A percentile compares a stretch with the other conserved stretches of the same genome.
phyloP scores from a whole-genome alignment of 1,140 invertebrate species.

The Trichoplusia ni region DNA sequence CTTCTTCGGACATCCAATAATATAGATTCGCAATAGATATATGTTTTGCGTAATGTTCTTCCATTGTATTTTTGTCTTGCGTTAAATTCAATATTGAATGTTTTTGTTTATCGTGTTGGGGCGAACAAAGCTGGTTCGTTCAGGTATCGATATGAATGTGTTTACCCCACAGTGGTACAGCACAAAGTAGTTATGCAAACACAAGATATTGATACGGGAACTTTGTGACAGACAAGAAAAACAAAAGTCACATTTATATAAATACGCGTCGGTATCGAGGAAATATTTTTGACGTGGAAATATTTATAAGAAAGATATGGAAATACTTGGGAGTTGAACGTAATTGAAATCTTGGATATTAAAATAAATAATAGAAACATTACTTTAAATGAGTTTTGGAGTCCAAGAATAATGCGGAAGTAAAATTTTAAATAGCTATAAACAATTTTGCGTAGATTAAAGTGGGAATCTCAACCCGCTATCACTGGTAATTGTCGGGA shows the following conservation, averaged over 20 bases:
- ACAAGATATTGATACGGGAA: slow-evolving; percentile 62
- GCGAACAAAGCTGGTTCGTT: slow-evolving; percentile 18
- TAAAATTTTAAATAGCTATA: slow-evolving; percentile 47
- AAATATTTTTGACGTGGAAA: slow-evolving; percentile 29
- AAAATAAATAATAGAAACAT: not conserved
- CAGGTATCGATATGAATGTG: slow-evolving; percentile 53
- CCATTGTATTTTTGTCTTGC: slow-evolving; percentile 1
- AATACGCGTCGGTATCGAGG: slow-evolving; percentile 38
- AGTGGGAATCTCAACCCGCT: slow-evolving; percentile 33
- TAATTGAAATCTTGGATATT: not conserved
- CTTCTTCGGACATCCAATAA: slow-evolving; percentile 76
- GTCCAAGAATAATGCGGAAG: not conserved
- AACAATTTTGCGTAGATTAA: slow-evolving; percentile 47
- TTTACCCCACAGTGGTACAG: slow-evolving; percentile 46
- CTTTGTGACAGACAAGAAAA: slow-evolving; percentile 59
- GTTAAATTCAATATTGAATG: slow-evolving; percentile 25
- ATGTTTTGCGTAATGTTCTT: slow-evolving; percentile 45
- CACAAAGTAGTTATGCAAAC: slow-evolving; percentile 66
- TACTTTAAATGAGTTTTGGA: not conserved
- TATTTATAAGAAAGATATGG: slow-evolving; percentile 21
- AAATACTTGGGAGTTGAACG: not conserved
- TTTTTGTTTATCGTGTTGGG: slow-evolving; percentile 27
- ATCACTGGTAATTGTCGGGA: slow-evolving; percentile 65
- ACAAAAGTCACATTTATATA: slow-evolving; percentile 57
- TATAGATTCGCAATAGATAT: slow-evolving; percentile 65